phyloP scores from a whole-genome alignment of 2,888 invertebrate genomes.

The Mamestra brassicae region DNA sequence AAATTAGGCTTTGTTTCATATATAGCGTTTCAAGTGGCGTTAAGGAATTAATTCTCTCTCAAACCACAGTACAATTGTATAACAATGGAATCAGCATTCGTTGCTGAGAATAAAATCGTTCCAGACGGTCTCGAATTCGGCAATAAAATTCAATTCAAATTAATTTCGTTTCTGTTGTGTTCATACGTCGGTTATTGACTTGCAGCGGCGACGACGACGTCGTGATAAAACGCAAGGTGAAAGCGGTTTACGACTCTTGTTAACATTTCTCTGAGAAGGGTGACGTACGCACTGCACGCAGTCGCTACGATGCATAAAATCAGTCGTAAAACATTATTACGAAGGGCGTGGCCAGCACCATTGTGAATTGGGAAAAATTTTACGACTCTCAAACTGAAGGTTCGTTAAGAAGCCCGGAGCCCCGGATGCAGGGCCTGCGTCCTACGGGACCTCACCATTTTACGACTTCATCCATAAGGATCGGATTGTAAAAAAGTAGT shows the following conservation, averaged over 20 bases:
- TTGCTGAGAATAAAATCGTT: conserved; percentile 38
- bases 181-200: conserved; percentile 61
- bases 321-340: conserved; percentile 76
- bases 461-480: conserved; percentile 85
- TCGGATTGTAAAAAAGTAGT: conserved; percentile 77
- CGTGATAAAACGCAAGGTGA: conserved; percentile 64
- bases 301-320: conserved; percentile 75
- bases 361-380: conserved; percentile 77
- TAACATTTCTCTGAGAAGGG: conserved; percentile 71
- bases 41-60: conserved; percentile 1
- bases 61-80: conserved; percentile 16
- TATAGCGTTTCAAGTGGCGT: conserved; percentile 9
- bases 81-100: conserved; percentile 42
- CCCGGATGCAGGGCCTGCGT: conserved; percentile 70
- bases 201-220: conserved; percentile 46
- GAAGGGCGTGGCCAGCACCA: conserved; percentile 72
- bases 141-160: conserved; percentile 60
- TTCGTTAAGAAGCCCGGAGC: conserved; percentile 79
- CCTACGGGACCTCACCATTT: conserved; percentile 77
- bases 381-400: conserved; percentile 80
- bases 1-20: conserved; percentile 43
- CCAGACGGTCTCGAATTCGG: conserved; percentile 56
- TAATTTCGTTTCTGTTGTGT: conserved; percentile 54
- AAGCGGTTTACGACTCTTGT: conserved; percentile 71
- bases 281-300: conserved; percentile 67